Conservation (phyloP, 1,140 invertebrate genomes). For the Venturia canescens region DNA sequence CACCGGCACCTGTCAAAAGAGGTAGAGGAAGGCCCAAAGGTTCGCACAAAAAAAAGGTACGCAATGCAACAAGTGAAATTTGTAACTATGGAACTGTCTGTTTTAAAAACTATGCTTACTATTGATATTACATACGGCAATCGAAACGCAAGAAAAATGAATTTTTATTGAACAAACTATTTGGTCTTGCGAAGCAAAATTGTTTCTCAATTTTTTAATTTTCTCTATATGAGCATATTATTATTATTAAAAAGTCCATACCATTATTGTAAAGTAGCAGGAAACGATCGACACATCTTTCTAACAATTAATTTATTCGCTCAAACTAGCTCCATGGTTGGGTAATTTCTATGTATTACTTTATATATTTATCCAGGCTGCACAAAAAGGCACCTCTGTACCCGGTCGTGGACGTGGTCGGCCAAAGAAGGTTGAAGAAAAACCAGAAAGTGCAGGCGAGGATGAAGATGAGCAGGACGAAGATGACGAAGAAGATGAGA, state of each 20-base stretch:
- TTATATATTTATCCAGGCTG: conserved; percentile 53
- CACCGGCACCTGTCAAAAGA: conserved; percentile 75
- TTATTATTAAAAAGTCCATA: no score
- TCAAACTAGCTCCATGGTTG: neutral
- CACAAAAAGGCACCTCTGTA: conserved; percentile 64
- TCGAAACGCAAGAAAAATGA: no score
- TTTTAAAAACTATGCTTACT: no score
- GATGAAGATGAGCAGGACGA: conserved; percentile 76
- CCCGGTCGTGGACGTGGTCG: conserved; percentile 73
- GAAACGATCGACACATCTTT: neutral
- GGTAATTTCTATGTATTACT: conserved; percentile 14
- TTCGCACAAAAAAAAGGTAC: conserved; percentile 76
- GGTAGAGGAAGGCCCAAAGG: conserved; percentile 76
- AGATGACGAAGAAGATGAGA: conserved; percentile 75
- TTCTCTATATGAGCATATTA: no score
- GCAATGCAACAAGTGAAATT: conserved; percentile 1
- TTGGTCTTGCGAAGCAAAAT: no score
- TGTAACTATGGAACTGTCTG: neutral
- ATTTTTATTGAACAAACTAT: no score
- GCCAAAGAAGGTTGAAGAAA: conserved; percentile 76
- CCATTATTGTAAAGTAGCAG: neutral
- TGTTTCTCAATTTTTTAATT: no score
- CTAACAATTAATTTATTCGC: neutral
- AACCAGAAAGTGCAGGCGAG: conserved; percentile 75
- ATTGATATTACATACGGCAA: no score